These are phyloP conservation scores for Drosophila hamatofila DNA, from an alignment of 2,888 invertebrate species.

Conservation along the genomic window DNA sequence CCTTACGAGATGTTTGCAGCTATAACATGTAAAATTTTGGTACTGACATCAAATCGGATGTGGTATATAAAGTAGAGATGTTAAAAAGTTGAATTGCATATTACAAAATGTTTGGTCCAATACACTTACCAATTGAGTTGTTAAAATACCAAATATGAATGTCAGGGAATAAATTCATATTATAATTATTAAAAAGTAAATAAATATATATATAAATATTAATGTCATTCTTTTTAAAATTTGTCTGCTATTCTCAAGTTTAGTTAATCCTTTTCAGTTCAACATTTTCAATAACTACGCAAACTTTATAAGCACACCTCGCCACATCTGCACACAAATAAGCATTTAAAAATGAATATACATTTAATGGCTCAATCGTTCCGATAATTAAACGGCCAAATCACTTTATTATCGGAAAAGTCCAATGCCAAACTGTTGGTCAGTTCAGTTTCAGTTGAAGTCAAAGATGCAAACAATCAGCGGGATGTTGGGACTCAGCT, in stretches of 20 bases:
- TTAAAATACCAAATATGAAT: no score
- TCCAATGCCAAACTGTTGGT: slow-evolving; percentile 49
- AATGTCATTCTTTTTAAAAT: no score
- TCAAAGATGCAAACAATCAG: slow-evolving; percentile 10
- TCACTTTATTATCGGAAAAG: slow-evolving; percentile 47
- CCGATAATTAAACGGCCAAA: slow-evolving; percentile 59
- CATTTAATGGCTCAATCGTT: slow-evolving; percentile 51
- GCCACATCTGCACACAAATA: slow-evolving; percentile 3
- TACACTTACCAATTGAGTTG: no score
- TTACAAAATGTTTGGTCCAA: no score
- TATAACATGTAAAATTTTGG: neutral
- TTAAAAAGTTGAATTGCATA: no score
- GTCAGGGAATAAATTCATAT: no score
- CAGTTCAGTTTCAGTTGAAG: slow-evolving; percentile 26
- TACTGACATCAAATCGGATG: neutral
- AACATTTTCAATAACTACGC: neutral
- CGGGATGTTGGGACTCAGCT: slow-evolving; percentile 32
- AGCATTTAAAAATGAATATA: slow-evolving; percentile 23
- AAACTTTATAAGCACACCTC: slow-evolving; percentile 30
- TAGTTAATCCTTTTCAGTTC: neutral
- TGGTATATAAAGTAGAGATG: neutral
- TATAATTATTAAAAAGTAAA: no score
- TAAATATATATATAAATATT: no score
- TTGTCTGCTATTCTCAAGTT: neutral
- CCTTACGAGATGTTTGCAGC: slow-evolving; percentile 25